Base-by-base conservation (phyloP, 2,797 vertebrate species). In the Sebastiscus tertius region DNA sequence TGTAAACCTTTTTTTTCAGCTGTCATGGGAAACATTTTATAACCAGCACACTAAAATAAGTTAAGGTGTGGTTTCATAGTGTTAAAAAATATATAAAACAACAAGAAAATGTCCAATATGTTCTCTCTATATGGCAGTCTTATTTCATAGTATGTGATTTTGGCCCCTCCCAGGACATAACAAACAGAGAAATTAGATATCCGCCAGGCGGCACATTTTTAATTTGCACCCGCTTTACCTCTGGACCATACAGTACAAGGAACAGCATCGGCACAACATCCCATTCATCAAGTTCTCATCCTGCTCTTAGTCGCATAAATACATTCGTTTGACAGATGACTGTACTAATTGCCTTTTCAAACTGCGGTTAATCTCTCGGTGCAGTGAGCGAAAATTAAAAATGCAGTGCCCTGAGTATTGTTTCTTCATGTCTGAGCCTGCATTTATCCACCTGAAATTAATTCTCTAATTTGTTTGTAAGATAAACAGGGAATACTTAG, bases 391-490 rank as follows among this genome's bases (percentile, higher is more conserved):
- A 71, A 92, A 94, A 94, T 92, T 87, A 89, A 92, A 92, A 92
- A 90, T 79, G 86, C 75, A 64, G 63, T 79, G 66, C 89, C 84
- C 80, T 70, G 88, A 90, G 88, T 88, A 92, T 89, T 88, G 76
- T 93, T 87, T 92, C 86, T 88, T 73, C 86, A 83, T 87, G 90
- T 91, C 81, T 89, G 81, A 87, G 90, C 82, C 79, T 82, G 85
- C 90, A 92, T 94, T 91, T 91, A 91, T 92, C 79, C 89, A 89
- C 91, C 88, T 88, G 89, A 95, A 95, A 95, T 94, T 83, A 90
- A 94, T 94, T 94, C 82, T 85, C 79, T 92, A 80, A 92, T 93
- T 91, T 90, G 84, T 91, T 92, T 94, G 91, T 80, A 81, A 87
- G 81, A 93, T 91, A 94, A 89, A 93, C 79, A 90, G 90, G 89